Conservation (phyloP, 2,888 invertebrate genomes). For the Drosophila greeni region DNA sequence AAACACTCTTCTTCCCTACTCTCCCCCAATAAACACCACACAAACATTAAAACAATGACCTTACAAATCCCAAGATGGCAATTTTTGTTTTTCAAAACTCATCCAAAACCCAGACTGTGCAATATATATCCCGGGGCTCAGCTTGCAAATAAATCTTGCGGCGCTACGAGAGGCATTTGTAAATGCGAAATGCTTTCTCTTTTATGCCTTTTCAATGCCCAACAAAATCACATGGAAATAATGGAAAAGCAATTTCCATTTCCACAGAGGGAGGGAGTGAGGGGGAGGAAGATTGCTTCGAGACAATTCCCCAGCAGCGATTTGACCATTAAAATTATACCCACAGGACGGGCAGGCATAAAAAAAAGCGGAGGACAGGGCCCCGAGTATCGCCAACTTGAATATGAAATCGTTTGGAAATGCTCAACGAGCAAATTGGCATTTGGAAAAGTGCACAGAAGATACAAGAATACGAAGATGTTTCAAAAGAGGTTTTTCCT, state of each 20-base stretch:
- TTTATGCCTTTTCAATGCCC: constrained; percentile 70
- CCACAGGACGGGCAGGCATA: constrained; percentile 70
- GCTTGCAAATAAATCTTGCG: constrained; percentile 52
- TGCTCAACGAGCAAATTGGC: constrained; percentile 47
- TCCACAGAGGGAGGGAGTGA: constrained; percentile 12
- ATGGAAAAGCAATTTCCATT: constrained; percentile 70
- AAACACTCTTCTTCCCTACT: too few relatives aligned
- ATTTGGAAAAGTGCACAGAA: constrained; percentile 48
- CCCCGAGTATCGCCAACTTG: constrained; percentile 46
- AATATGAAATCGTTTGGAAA: constrained; percentile 71
- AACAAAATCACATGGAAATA: constrained; percentile 36
- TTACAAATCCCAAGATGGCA: constrained; percentile 62
- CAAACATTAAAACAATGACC: not conserved
- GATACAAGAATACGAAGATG: constrained; percentile 40
- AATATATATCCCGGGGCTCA: constrained; percentile 21
- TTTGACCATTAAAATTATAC: constrained; percentile 78
- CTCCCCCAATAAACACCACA: not conserved
- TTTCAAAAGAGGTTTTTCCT: constrained; percentile 60
- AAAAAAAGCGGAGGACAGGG: constrained; percentile 49
- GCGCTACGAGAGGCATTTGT: constrained; percentile 60
- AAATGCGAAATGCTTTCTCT: constrained; percentile 73
- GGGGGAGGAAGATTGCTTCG: not conserved
- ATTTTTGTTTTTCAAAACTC: constrained; percentile 54
- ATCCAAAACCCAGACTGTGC: constrained; percentile 36
- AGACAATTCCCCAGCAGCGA: constrained; percentile 62